phyloP scores from a whole-genome alignment of 2,113 vertebrate species.

The Ovis aries region ARS-UI_Ramb_v3.0 NC_056056.1:223057001-223057500 shows the following conservation, averaged over 20 bases:
- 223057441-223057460: not conserved
- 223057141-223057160: not conserved
- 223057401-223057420: not conserved
- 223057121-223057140: not conserved
- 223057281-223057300: no score
- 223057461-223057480: not conserved
- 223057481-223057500: not conserved
- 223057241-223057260: no score
- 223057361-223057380: not conserved
- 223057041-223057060: not conserved
- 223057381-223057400: not conserved
- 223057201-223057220: not conserved
- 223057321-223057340: no score
- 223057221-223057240: no score
- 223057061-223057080: not conserved
- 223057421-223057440: not conserved
- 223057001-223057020: not conserved
- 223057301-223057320: no score
- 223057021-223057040: not conserved
- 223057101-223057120: not conserved
- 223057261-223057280: no score
- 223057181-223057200: not conserved
- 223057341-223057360: no score
- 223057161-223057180: not conserved
- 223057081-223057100: not conserved